Conservation (phyloP, 2,113 vertebrate species). For the Lasiurus cinereus region DNA sequence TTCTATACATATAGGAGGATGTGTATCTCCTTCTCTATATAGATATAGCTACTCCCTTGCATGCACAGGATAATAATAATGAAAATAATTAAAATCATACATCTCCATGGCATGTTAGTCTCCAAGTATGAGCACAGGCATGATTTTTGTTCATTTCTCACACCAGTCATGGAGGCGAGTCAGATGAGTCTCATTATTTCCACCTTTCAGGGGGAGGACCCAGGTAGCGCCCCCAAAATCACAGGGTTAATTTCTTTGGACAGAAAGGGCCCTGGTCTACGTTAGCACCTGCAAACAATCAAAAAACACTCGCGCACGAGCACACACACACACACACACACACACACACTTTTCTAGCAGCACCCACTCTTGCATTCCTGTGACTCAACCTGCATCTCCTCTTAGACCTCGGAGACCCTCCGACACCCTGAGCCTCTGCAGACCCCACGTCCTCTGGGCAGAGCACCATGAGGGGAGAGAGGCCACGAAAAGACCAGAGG, state of each 20-base stretch:
- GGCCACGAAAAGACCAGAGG: rapidly evolving
- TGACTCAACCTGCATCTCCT: background rate
- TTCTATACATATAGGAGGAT: no score
- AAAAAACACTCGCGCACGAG: rapidly evolving
- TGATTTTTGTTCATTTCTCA: background rate
- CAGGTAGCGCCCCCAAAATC: background rate
- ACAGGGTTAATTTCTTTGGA: background rate
- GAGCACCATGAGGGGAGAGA: background rate
- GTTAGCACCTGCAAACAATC: background rate
- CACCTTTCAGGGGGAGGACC: background rate
- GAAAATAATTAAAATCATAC: background rate
- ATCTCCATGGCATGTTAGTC: background rate
- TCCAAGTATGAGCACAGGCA: background rate
- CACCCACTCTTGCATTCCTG: background rate
- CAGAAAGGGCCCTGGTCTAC: background rate
- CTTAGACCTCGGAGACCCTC: no score
- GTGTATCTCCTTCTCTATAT: rapidly evolving
- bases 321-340: background rate
- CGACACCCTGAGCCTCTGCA: no score
- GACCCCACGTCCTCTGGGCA: background rate
- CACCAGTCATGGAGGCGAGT: background rate
- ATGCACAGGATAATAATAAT: background rate
- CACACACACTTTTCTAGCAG: background rate
- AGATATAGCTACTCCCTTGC: background rate
- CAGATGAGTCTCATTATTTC: background rate